Percentiles rank a stretch among this genome's conserved stretches.
These are phyloP conservation scores for Gallinago paraguaiae DNA, from an alignment of 2,113 vertebrate genomes.

Conservation along the genomic window DNA sequence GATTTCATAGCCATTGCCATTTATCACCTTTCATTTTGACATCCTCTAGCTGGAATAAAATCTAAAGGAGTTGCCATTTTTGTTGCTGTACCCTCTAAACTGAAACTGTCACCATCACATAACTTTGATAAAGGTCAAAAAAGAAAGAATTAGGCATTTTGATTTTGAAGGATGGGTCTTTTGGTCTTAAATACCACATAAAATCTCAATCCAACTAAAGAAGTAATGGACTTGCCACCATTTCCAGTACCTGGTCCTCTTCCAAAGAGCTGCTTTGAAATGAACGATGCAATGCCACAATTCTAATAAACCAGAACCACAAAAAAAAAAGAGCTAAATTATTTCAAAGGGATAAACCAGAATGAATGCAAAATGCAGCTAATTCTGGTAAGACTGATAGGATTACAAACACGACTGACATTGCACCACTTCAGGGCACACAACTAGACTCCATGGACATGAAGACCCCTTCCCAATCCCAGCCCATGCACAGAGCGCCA, in stretches of 20 bases:
- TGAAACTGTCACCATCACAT: not conserved
- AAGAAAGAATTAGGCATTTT: not conserved
- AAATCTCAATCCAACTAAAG: not conserved
- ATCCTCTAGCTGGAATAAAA: not conserved
- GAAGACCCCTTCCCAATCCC: not conserved
- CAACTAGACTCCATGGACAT: not conserved
- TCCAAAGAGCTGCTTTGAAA: not conserved
- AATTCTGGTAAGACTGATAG: not conserved
- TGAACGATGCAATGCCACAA: not conserved
- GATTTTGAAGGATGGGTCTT: not conserved
- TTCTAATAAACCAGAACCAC: not conserved
- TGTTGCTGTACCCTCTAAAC: not conserved
- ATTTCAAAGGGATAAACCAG: not conserved
- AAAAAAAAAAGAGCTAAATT: not conserved
- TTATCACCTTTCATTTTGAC: not conserved
- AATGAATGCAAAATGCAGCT: not conserved
- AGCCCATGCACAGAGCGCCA: rapidly evolving
- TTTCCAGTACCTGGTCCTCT: not conserved
- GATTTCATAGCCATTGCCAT: not conserved
- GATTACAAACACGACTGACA: rapidly evolving
- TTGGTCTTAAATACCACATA: not conserved
- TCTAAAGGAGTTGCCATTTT: not conserved
- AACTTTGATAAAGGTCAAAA: not conserved
- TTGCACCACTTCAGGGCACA: not conserved
- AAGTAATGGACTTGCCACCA: not conserved